phyloP scores from a whole-genome alignment of 2,888 invertebrate species.

The Cantharis rustica region DNA sequence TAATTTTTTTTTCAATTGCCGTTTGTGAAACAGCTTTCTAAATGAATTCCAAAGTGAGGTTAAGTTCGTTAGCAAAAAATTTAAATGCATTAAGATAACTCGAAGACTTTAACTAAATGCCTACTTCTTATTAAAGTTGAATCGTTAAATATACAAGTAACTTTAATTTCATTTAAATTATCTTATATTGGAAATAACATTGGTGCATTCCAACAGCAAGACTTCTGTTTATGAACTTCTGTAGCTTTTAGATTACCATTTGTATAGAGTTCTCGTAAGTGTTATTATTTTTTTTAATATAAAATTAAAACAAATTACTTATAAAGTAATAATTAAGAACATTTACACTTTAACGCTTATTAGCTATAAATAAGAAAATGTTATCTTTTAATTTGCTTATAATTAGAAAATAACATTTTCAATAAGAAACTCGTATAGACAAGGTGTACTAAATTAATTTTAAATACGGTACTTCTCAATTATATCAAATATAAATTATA shows the following conservation, averaged over 20 bases:
- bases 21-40: background rate
- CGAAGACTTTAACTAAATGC: background rate
- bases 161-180: background rate
- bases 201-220: background rate
- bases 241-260: background rate
- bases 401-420: background rate
- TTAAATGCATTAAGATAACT: background rate
- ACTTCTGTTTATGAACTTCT: background rate
- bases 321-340: background rate
- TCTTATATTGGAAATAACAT: background rate
- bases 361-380: background rate
- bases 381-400: background rate
- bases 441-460: background rate
- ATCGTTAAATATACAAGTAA: background rate
- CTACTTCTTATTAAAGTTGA: background rate
- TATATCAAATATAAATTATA: background rate
- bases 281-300: background rate
- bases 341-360: background rate
- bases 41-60: background rate
- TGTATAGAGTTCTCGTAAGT: background rate
- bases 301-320: background rate
- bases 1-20: no score
- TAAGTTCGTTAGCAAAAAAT: background rate
- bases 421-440: background rate
- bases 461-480: background rate